These are phyloP conservation scores for Rhagonycha lutea DNA, from an alignment of 2,888 invertebrate species.

Conservation along the genomic window DNA sequence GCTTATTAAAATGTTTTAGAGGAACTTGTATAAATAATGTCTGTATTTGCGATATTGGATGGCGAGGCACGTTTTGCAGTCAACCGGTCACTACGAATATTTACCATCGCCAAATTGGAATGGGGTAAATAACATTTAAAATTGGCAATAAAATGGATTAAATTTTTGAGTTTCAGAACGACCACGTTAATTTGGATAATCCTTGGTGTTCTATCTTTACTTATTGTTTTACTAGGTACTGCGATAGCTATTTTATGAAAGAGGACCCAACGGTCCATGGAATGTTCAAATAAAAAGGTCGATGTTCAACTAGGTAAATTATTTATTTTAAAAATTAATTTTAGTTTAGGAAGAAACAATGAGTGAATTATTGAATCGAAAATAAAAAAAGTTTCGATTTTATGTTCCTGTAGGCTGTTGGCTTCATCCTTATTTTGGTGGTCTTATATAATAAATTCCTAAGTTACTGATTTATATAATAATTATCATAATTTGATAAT, in stretches of 20 bases:
- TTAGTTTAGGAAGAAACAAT: too few relatives aligned
- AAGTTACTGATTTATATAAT: too few relatives aligned
- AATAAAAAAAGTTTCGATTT: too few relatives aligned
- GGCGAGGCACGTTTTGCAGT: conserved; percentile 45
- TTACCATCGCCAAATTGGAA: neutral
- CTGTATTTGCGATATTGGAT: conserved; percentile 60
- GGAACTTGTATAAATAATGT: conserved; percentile 46
- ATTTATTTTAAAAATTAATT: neutral
- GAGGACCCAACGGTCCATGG: neutral
- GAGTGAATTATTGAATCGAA: too few relatives aligned
- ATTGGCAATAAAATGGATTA: neutral
- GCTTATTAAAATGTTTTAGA: conserved; percentile 36
- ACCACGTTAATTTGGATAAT: neutral
- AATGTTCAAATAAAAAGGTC: neutral
- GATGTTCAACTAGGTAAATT: neutral
- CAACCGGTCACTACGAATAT: conserved; percentile 33
- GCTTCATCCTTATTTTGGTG: too few relatives aligned
- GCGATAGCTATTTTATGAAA: neutral
- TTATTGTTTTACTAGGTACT: neutral
- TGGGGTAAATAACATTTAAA: neutral
- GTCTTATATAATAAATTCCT: too few relatives aligned
- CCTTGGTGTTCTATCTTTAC: neutral
- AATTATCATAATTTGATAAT: too few relatives aligned
- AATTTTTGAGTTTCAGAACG: neutral
- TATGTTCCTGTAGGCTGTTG: too few relatives aligned